Evolutionary conservation across 92 coral and sea anemone species (phyloP), one percentile per base, ranked within the genome.

Genomic region (Porites evermanni): DNA sequence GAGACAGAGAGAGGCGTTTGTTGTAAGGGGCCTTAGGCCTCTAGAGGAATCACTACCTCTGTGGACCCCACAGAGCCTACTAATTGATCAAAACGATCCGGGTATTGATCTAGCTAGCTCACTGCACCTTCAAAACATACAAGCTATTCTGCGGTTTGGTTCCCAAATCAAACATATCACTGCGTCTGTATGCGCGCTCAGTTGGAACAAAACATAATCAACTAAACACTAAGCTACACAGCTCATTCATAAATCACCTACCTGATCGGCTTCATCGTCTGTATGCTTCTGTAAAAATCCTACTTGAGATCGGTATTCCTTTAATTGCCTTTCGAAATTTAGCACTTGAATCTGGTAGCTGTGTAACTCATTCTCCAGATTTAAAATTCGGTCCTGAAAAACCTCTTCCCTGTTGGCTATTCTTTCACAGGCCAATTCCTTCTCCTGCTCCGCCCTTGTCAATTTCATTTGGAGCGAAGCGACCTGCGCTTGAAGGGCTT

Each of bases 291-390:
- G 94, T 61, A 91, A 85, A 83, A 89, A 92, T 7, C 93, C 96
- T 75, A 95, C 93, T 87, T 95, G 98, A 29, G 96, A 84, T n/a
- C 98, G 99, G 79, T 97, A 95, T 81, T 97, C 99, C 53, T 91
- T 93, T 70, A 94, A 86, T 72, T 88, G 95, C 75, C 98, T 93
- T 90, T 97, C 99, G 78, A 95, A 93, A 90, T 97, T 97, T 83
- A 95, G 90, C 67, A 97, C 98, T 86, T 92, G 98, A 70, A 93
- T 94, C 78, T 97, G 98, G 93, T 95, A 97, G 79, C 94, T 86
- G 60, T 94, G 96, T 67, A 95, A 92, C 54, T 97, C 98, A 88
- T 91, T 95, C 93, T 97, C 99, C 88, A 97, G 91, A 88, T 93
- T 94, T 66, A 95, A 95, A 70, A 97, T 93, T 68, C 99, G 91